A percentile compares a stretch with the other conserved stretches of the same genome.
These are phyloP conservation scores for Nycticryphes semicollaris DNA, from an alignment of 2,113 vertebrate genomes.

Conservation along the genomic window DNA sequence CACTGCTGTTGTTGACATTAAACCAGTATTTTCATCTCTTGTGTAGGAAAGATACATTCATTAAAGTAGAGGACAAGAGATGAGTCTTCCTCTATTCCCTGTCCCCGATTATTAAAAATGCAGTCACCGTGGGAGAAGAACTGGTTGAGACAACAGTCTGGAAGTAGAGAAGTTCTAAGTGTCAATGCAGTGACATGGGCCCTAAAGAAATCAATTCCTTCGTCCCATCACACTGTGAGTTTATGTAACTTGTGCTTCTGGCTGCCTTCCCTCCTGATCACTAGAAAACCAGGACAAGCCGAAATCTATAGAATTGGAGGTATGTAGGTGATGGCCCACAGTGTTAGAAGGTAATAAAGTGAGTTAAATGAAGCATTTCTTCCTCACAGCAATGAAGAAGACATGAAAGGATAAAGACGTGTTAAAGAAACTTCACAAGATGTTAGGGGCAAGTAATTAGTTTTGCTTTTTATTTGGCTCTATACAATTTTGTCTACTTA, in stretches of 20 bases:
- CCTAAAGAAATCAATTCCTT: neutral
- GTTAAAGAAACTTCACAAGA: neutral
- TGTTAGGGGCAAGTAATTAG: neutral
- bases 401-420: neutral
- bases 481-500: conserved; percentile 28
- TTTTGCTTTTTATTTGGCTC: conserved; percentile 5
- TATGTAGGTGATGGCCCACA: rapidly evolving
- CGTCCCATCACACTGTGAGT: neutral
- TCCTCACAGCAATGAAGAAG: neutral
- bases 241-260: neutral
- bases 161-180: neutral
- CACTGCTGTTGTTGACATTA: neutral
- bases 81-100: neutral
- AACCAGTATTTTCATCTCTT: neutral
- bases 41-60: neutral
- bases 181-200: neutral
- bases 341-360: neutral
- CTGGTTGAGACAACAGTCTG: neutral
- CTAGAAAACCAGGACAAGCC: neutral
- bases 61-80: neutral
- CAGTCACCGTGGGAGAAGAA: neutral
- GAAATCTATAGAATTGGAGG: neutral
- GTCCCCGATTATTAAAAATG: neutral
- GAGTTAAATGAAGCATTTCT: neutral
- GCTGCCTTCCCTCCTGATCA: neutral